A percentile compares a stretch with the other conserved stretches of the same genome.
phyloP scores from a whole-genome alignment of 2,888 invertebrate species.

The Heliconius charithonia region DNA sequence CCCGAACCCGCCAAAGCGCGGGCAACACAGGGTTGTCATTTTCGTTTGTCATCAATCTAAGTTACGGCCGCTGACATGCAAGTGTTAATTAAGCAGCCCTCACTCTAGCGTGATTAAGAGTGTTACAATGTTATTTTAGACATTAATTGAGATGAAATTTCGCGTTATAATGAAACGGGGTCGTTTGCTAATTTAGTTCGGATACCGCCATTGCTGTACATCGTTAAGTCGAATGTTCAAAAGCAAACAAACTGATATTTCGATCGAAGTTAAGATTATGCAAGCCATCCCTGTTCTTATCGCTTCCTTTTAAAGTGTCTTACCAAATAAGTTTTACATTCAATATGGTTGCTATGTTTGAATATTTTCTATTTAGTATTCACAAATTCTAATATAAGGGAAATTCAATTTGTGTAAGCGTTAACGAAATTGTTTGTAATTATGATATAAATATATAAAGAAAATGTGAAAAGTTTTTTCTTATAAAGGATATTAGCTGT shows the following conservation, averaged over 20 bases:
- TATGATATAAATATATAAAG: background rate
- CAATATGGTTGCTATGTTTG: conserved; percentile 26
- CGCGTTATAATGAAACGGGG: conserved; percentile 75
- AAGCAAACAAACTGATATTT: conserved; percentile 75
- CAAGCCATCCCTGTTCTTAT: conserved; percentile 70
- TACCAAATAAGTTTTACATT: conserved; percentile 55
- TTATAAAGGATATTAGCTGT: background rate
- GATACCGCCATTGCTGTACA: conserved; percentile 67
- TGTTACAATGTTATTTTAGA: conserved; percentile 83
- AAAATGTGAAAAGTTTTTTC: background rate
- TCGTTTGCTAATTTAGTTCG: conserved; percentile 68
- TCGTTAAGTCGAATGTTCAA: conserved; percentile 66
- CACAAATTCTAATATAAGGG: conserved; percentile 18
- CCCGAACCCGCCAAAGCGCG: conserved; percentile 69
- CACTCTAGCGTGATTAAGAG: conserved; percentile 83
- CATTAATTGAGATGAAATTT: conserved; percentile 84
- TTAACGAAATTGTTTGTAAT: background rate
- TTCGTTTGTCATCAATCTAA: conserved; percentile 84
- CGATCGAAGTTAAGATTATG: conserved; percentile 74
- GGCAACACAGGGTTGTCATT: conserved; percentile 78
- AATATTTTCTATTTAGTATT: conserved; percentile 30
- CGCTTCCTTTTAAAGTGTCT: conserved; percentile 66
- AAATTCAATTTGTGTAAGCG: conserved; percentile 16
- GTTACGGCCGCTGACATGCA: conserved; percentile 82
- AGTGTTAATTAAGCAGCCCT: conserved; percentile 84